These are phyloP conservation scores for Eretmocerus hayati DNA, from an alignment of 2,888 invertebrate genomes.

Conservation along the genomic window DNA sequence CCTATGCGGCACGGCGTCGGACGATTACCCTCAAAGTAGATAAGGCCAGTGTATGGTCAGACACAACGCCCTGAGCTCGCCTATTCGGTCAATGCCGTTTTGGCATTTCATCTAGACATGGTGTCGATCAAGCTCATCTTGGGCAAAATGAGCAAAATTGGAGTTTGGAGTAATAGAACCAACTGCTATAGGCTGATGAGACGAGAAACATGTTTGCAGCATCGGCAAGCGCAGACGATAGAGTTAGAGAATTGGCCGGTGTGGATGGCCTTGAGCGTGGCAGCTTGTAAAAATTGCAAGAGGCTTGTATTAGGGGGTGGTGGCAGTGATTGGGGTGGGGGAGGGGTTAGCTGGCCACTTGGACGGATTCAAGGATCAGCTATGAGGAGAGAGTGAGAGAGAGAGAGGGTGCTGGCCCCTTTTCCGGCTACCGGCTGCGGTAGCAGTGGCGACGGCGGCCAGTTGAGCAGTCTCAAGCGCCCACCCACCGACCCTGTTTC, in stretches of 20 bases:
- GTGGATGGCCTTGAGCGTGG: not conserved
- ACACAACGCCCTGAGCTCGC: too few relatives aligned
- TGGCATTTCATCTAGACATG: too few relatives aligned
- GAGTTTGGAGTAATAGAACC: too few relatives aligned
- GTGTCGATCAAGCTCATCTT: too few relatives aligned
- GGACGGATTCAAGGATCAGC: not conserved
- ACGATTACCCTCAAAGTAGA: too few relatives aligned
- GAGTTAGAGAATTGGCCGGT: not conserved
- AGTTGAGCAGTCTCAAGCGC: conserved; percentile 34
- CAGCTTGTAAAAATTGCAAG: too few relatives aligned
- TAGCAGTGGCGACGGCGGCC: conserved; percentile 5
- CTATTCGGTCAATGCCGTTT: too few relatives aligned
- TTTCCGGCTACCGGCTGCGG: conserved; percentile 2
- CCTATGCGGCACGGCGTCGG: too few relatives aligned
- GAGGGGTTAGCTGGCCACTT: too few relatives aligned
- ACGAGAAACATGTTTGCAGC: not conserved
- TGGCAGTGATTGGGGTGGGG: not conserved
- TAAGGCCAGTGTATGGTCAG: too few relatives aligned
- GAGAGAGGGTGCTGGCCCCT: conserved; percentile 8
- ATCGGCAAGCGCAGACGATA: not conserved
- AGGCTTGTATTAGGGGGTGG: not conserved
- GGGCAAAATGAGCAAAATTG: too few relatives aligned
- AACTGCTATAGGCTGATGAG: too few relatives aligned
- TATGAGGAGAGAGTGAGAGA: not conserved
- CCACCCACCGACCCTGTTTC: conserved; percentile 15